These are phyloP conservation scores for Oxyura jamaicensis DNA, from an alignment of 2,113 vertebrate species.

Conservation along the genomic window DNA sequence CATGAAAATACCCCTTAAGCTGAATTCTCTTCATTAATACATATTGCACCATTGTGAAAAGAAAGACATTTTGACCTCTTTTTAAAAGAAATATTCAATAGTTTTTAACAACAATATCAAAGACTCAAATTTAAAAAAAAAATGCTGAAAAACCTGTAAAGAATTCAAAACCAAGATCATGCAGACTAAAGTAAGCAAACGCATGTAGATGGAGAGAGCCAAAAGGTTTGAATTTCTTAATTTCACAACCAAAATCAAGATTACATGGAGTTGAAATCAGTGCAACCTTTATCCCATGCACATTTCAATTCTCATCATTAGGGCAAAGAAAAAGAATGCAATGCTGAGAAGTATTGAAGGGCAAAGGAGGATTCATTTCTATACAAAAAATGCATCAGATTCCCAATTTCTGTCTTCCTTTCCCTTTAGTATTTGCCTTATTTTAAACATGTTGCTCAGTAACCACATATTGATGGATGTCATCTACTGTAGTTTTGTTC, in stretches of 20 bases:
- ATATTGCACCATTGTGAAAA: not conserved
- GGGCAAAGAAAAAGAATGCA: not conserved
- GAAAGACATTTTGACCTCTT: not conserved
- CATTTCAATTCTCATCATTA: not conserved
- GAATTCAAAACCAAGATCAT: not conserved
- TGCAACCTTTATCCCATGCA: not conserved
- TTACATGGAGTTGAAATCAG: not conserved
- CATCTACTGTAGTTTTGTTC: not conserved
- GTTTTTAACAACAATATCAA: not conserved
- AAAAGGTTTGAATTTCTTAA: not conserved
- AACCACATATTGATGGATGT: not conserved
- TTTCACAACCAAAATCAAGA: not conserved
- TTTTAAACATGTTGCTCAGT: not conserved
- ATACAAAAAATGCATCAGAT: not conserved
- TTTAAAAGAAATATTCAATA: not conserved
- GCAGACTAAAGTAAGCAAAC: not conserved
- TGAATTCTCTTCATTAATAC: not conserved
- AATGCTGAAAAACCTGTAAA: not conserved
- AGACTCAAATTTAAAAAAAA: not conserved
- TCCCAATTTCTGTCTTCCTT: not conserved
- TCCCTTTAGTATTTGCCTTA: not conserved
- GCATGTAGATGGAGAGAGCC: not conserved
- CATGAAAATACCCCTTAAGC: not conserved
- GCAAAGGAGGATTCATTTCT: not conserved
- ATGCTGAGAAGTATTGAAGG: not conserved